Evolutionary conservation across 2,113 vertebrate species (phyloP).

Genomic region (Fukomys damarensis): DNA sequence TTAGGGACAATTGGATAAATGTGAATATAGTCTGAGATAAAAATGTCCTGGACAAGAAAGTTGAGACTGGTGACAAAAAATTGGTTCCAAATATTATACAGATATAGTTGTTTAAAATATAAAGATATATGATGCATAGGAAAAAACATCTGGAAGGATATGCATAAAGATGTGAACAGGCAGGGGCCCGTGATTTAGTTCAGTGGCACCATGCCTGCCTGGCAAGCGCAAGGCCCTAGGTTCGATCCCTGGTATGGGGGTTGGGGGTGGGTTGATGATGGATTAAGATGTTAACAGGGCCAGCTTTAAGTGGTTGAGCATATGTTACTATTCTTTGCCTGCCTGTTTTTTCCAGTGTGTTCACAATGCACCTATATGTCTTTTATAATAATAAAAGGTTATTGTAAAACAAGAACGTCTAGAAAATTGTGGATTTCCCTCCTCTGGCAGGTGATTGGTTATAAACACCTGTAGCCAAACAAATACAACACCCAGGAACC

Average conservation of each 20-base stretch:
- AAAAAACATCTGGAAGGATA: conserved; percentile 20
- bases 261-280: too few species aligned
- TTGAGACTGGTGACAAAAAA: conserved; percentile 21
- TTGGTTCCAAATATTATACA: not conserved
- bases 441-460: not conserved
- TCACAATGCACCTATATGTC: not conserved
- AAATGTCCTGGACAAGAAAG: conserved; percentile 21
- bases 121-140: not conserved
- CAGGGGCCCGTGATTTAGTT: not conserved
- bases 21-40: not conserved
- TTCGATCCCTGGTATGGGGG: too few species aligned
- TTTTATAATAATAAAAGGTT: conserved; percentile 37
- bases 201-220: too few species aligned
- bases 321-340: conserved; percentile 16
- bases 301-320: not conserved
- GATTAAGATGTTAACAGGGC: not conserved
- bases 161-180: not conserved
- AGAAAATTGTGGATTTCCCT: not conserved
- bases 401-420: conserved; percentile 33
- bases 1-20: not conserved
- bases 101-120: conserved; percentile 30
- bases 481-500: not conserved
- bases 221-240: too few species aligned
- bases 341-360: not conserved
- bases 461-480: conserved; percentile 7